These are phyloP conservation scores for Archilochus colubris DNA, from an alignment of 2,113 vertebrate genomes.

Conservation along the genomic window DNA sequence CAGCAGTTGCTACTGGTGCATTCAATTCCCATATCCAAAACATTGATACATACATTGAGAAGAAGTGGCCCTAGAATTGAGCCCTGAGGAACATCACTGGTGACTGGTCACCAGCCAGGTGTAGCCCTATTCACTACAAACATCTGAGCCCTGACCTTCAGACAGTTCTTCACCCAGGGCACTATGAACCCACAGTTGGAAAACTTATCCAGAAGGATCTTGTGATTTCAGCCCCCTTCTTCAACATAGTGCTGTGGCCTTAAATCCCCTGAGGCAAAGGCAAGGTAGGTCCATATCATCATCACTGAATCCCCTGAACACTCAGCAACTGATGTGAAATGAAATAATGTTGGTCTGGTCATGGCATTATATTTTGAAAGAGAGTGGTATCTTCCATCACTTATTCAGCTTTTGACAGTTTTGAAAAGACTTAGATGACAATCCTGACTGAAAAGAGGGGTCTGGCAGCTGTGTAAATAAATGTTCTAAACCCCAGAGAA, in stretches of 20 bases:
- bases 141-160: not conserved
- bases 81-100: not conserved
- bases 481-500: too few species aligned
- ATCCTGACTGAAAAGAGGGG: not conserved
- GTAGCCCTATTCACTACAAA: not conserved
- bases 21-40: not conserved
- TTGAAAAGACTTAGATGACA: not conserved
- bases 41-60: not conserved
- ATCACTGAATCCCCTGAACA: not conserved
- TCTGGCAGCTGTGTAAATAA: not conserved
- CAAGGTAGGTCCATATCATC: not conserved
- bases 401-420: not conserved
- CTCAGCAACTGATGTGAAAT: not conserved
- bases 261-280: not conserved
- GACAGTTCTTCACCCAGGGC: not conserved
- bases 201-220: not conserved
- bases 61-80: not conserved
- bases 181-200: not conserved
- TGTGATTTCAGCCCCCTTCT: not conserved
- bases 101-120: rapidly evolving
- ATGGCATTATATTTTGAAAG: not conserved
- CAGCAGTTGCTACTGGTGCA: too few species aligned
- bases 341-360: not conserved
- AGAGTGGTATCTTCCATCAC: not conserved
- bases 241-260: not conserved